Evolutionary conservation across 1,140 invertebrate species (phyloP).

Genomic region (Drosophila bifasciata): DNA sequence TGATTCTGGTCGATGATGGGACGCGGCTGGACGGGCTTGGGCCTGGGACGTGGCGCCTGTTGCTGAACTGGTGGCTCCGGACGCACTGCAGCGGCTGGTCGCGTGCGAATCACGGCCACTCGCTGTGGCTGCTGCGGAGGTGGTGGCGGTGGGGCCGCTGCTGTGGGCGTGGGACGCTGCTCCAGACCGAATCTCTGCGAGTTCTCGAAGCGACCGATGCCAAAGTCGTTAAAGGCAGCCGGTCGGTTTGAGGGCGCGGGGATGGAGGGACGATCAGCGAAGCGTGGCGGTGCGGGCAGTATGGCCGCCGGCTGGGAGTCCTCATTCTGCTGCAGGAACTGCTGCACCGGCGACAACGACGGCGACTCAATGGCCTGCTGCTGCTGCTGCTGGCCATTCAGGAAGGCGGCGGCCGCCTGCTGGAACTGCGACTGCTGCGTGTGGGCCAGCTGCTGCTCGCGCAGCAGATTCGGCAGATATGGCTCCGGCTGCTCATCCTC

Average conservation of each 20-base stretch:
- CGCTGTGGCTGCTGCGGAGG: constrained; percentile 55
- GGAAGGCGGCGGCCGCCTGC: constrained; percentile 73
- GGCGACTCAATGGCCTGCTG: constrained; percentile 83
- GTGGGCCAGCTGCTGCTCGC: constrained; percentile 79
- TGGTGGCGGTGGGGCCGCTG: constrained; percentile 38
- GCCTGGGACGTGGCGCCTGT: constrained; percentile 55
- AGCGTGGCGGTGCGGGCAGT: constrained; percentile 83
- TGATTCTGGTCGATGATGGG: constrained; percentile 77
- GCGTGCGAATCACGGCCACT: constrained; percentile 55
- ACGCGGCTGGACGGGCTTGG: constrained; percentile 71
- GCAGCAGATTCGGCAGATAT: constrained; percentile 68
- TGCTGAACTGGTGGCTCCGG: constrained; percentile 54
- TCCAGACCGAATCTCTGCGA: constrained; percentile 67
- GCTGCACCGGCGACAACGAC: constrained; percentile 74
- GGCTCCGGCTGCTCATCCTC: constrained; percentile 84
- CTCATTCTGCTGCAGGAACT: constrained; percentile 69
- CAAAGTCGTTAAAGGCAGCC: constrained; percentile 72
- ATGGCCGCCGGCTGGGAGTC: constrained; percentile 84
- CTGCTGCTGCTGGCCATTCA: constrained; percentile 79
- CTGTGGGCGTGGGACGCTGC: constrained; percentile 58
- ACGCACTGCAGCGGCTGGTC: constrained; percentile 52
- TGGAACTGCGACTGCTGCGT: constrained; percentile 84
- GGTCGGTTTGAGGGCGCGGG: constrained; percentile 49
- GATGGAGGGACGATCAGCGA: constrained; percentile 67
- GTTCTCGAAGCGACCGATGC: constrained; percentile 71